Evolutionary conservation across 2,888 invertebrate species (phyloP).

Genomic region (Oasisia sp.): DNA sequence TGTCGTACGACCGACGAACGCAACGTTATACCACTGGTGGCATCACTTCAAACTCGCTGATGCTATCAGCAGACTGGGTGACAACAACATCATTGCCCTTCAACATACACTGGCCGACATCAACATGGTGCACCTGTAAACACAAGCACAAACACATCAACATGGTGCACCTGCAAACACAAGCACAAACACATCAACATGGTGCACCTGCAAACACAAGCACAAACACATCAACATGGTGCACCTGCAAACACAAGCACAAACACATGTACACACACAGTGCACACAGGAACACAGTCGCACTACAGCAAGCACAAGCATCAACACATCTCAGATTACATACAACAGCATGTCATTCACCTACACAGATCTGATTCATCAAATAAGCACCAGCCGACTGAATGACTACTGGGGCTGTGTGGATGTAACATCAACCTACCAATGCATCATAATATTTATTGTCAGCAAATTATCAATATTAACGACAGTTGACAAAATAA

Average conservation of each 20-base stretch:
- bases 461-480: too few species aligned
- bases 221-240: background rate
- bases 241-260: too few species aligned
- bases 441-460: too few species aligned
- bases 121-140: background rate
- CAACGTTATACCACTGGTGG: background rate
- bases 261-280: background rate
- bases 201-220: background rate
- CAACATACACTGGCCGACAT: constrained; percentile 17
- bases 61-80: background rate
- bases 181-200: background rate
- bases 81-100: background rate
- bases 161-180: background rate
- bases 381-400: background rate
- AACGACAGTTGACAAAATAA: too few species aligned
- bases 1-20: background rate
- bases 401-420: background rate
- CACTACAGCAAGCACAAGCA: background rate
- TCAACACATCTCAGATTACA: background rate
- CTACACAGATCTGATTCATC: background rate
- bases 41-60: background rate
- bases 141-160: too few species aligned
- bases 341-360: background rate
- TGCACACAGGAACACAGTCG: background rate
- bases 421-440: too few species aligned